Evolutionary conservation across 2,888 invertebrate species (phyloP).

Genomic region (Psylliodes chrysocephalus): DNA sequence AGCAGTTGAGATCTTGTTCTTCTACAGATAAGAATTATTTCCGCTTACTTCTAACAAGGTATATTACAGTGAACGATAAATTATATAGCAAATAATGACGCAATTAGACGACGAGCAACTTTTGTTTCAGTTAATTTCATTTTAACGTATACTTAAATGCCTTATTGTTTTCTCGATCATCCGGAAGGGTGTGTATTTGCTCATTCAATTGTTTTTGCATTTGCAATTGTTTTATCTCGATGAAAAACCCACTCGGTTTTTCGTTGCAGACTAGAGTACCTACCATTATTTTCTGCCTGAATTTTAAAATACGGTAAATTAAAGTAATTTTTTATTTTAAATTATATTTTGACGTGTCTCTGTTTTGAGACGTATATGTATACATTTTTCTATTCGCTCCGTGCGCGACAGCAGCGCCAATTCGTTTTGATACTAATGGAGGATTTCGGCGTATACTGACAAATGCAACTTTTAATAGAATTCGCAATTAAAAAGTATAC

Average conservation of each 20-base stretch:
- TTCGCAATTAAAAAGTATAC: too few relatives aligned
- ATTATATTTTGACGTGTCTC: too few relatives aligned
- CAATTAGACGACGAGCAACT: not conserved
- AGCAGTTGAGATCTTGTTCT: too few relatives aligned
- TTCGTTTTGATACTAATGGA: too few relatives aligned
- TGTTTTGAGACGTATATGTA: too few relatives aligned
- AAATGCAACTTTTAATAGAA: too few relatives aligned
- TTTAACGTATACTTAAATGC: not conserved
- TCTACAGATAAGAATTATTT: not conserved
- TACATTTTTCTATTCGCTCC: too few relatives aligned
- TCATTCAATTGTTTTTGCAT: not conserved
- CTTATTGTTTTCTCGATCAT: not conserved
- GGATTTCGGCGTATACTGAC: too few relatives aligned
- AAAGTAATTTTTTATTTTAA: too few relatives aligned
- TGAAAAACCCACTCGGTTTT: not conserved
- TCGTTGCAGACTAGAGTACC: not conserved
- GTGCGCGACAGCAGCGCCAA: too few relatives aligned
- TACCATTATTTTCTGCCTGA: not conserved
- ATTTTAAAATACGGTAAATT: too few relatives aligned
- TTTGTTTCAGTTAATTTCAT: not conserved
- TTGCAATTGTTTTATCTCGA: not conserved
- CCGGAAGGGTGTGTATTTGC: not conserved
- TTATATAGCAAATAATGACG: not conserved
- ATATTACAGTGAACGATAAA: not conserved
- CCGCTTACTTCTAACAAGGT: not conserved